phyloP scores from a whole-genome alignment of 2,888 invertebrate species.

The Anodontia alba region DNA sequence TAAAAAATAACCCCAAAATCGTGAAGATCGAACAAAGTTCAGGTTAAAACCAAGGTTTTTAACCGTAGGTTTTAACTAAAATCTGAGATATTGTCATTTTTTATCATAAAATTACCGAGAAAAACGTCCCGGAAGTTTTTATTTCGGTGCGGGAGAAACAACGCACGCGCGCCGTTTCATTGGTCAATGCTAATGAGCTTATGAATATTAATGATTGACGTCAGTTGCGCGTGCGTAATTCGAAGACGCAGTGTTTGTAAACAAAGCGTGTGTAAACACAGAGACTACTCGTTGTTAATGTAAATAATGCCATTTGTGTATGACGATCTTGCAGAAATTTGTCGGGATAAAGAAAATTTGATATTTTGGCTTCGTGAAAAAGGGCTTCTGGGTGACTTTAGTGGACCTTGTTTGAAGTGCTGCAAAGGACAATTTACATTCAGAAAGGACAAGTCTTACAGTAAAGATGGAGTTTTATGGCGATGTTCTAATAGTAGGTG shows the following conservation, averaged over 20 bases:
- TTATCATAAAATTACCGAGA: neutral
- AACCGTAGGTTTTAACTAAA: neutral
- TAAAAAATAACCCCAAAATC: neutral
- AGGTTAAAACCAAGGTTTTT: neutral
- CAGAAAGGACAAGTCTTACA: neutral
- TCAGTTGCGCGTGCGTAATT: neutral
- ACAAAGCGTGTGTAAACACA: neutral
- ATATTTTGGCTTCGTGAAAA: conserved; percentile 1
- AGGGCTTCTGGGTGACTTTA: conserved; percentile 1
- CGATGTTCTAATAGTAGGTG: neutral
- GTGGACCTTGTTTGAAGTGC: neutral
- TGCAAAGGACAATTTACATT: neutral
- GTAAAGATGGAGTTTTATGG: neutral
- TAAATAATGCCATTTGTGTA: neutral
- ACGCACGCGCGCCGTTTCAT: neutral
- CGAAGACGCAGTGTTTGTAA: neutral
- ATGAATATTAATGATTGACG: neutral
- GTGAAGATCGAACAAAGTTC: neutral
- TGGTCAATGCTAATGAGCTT: conserved; percentile 5
- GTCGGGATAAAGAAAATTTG: neutral
- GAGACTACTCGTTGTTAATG: neutral
- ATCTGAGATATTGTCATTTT: neutral
- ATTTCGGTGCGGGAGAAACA: neutral
- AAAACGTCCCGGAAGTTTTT: neutral
- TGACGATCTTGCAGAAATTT: conserved; percentile 5